phyloP scores from a whole-genome alignment of 2,113 vertebrate genomes.

The Empidonax traillii region DNA sequence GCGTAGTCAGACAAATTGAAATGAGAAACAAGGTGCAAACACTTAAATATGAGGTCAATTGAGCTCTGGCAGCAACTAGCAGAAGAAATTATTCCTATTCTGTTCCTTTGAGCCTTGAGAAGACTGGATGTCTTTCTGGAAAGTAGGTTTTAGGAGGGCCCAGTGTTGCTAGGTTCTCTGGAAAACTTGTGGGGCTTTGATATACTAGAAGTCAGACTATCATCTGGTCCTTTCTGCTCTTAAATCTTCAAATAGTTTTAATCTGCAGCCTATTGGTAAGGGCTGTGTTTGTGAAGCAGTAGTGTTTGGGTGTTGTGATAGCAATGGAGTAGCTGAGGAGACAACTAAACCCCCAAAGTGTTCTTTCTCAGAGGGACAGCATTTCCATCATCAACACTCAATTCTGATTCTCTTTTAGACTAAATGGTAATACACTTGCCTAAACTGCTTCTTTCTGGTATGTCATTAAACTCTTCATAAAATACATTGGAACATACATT shows the following conservation, averaged over 20 bases:
- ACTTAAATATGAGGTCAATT: slow-evolving; percentile 25
- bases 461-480: background rate
- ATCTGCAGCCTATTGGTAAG: background rate
- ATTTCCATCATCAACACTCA: background rate
- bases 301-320: background rate
- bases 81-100: slow-evolving; percentile 8
- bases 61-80: slow-evolving; percentile 2
- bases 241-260: background rate
- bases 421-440: background rate
- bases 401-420: background rate
- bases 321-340: background rate
- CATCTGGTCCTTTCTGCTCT: background rate
- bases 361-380: background rate
- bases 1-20: slow-evolving; percentile 13
- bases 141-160: background rate
- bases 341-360: accelerated
- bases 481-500: background rate
- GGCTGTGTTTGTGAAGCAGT: background rate
- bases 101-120: background rate
- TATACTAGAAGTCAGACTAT: background rate
- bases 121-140: background rate
- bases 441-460: background rate
- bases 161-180: background rate
- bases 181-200: background rate
- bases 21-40: slow-evolving; percentile 45